Evolutionary conservation across 2,888 invertebrate species (phyloP).

Genomic region (Mantis religiosa): DNA sequence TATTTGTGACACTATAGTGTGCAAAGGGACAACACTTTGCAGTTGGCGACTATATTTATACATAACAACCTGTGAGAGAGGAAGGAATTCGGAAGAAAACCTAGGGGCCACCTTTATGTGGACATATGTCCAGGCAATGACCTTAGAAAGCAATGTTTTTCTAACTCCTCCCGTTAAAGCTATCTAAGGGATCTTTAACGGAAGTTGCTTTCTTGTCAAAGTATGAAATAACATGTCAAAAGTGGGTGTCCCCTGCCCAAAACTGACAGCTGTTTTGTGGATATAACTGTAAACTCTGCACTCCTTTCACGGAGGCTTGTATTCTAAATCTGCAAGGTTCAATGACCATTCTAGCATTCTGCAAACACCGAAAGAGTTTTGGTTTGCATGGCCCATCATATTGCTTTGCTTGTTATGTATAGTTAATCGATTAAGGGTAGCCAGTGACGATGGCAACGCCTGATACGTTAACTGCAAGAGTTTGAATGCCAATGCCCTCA

Average conservation of each 20-base stretch:
- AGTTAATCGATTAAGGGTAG: too few relatives aligned
- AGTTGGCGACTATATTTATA: too few relatives aligned
- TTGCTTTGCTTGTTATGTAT: too few relatives aligned
- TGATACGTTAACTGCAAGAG: too few relatives aligned
- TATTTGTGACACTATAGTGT: too few relatives aligned
- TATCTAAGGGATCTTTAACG: not conserved
- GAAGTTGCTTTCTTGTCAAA: not conserved
- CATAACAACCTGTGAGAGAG: too few relatives aligned
- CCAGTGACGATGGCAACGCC: too few relatives aligned
- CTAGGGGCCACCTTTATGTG: not conserved
- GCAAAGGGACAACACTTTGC: too few relatives aligned
- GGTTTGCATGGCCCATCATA: too few relatives aligned
- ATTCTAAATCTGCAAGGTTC: not conserved
- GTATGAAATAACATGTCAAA: not conserved
- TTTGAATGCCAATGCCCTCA: too few relatives aligned
- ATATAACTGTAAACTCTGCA: not conserved
- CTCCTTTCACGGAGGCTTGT: not conserved
- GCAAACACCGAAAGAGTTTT: not conserved
- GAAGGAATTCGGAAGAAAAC: too few relatives aligned
- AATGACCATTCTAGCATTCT: not conserved
- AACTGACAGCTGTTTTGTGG: not conserved
- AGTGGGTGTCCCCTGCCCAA: not conserved
- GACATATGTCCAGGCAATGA: not conserved
- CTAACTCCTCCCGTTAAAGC: not conserved
- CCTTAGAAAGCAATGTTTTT: not conserved